Percentiles rank a stretch among this genome's conserved stretches.
phyloP scores from a whole-genome alignment of 2,797 vertebrate species.

The Phataginus tricuspis region DNA sequence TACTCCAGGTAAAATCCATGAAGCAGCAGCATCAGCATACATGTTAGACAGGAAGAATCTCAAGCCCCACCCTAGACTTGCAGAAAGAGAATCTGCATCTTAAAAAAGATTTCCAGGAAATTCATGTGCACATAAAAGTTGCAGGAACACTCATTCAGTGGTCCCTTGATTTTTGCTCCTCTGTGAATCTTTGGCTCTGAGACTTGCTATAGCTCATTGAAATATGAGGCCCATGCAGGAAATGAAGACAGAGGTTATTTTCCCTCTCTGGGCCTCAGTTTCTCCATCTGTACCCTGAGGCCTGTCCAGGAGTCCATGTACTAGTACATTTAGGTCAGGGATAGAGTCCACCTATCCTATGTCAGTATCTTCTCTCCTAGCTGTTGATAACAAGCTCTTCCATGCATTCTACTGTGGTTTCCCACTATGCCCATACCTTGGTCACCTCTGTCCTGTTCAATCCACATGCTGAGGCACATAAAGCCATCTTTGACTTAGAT shows the following conservation, averaged over 20 bases:
- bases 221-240: background rate
- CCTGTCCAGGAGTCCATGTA: background rate
- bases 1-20: constrained; percentile 12
- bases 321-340: background rate
- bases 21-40: background rate
- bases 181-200: constrained; percentile 28
- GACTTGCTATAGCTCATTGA: constrained; percentile 27
- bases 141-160: background rate
- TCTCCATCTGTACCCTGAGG: background rate
- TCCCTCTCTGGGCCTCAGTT: background rate
- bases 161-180: constrained; percentile 15
- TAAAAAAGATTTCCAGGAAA: background rate
- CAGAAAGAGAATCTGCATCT: constrained; percentile 44
- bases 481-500: constrained; percentile 91
- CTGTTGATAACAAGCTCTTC: constrained; percentile 91
- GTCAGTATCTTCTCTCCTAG: constrained; percentile 76
- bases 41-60: constrained; percentile 7
- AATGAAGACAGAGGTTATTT: constrained; percentile 3
- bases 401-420: constrained; percentile 88
- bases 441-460: constrained; percentile 90
- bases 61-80: background rate
- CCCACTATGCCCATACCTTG: constrained; percentile 89
- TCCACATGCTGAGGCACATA: constrained; percentile 88
- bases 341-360: background rate
- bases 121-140: background rate